Percentiles rank a stretch among this genome's conserved stretches.
Conservation (phyloP, 2,797 vertebrate genomes). For the Psittacula echo region DNA sequence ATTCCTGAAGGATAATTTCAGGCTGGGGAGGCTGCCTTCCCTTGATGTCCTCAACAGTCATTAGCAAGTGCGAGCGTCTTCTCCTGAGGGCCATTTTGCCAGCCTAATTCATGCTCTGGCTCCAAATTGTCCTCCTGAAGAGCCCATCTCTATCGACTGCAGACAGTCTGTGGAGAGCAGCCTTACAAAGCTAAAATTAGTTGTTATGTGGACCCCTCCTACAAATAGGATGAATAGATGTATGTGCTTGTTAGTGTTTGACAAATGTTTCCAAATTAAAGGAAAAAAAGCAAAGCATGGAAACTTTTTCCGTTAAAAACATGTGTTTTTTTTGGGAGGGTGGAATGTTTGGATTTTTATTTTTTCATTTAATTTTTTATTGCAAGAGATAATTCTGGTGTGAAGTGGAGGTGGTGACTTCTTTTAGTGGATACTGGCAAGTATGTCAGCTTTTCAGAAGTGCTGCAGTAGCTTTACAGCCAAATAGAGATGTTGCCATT, state of each 20-base stretch:
- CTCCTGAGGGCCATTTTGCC: slow-evolving; percentile 14
- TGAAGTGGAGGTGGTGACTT: background rate
- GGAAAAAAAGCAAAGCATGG: background rate
- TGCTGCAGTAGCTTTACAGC: background rate
- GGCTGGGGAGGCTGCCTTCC: background rate
- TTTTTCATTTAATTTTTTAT: background rate
- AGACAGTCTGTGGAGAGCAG: background rate
- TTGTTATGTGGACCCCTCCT: background rate
- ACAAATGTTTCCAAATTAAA: background rate
- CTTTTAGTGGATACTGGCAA: slow-evolving; percentile 8
- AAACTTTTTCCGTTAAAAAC: background rate
- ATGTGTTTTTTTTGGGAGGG: background rate
- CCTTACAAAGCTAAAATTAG: background rate
- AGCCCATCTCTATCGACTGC: background rate
- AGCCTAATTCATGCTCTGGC: background rate
- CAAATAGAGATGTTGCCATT: slow-evolving; percentile 10
- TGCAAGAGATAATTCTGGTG: background rate
- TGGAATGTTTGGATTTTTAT: background rate
- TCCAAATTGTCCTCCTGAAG: background rate
- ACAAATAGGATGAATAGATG: background rate
- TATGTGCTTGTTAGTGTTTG: background rate
- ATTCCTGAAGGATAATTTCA: background rate
- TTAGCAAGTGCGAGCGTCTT: background rate
- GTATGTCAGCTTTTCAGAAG: background rate
- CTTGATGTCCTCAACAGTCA: background rate